Conservation (phyloP, 2,113 vertebrate genomes). For the Channa maculata region DNA sequence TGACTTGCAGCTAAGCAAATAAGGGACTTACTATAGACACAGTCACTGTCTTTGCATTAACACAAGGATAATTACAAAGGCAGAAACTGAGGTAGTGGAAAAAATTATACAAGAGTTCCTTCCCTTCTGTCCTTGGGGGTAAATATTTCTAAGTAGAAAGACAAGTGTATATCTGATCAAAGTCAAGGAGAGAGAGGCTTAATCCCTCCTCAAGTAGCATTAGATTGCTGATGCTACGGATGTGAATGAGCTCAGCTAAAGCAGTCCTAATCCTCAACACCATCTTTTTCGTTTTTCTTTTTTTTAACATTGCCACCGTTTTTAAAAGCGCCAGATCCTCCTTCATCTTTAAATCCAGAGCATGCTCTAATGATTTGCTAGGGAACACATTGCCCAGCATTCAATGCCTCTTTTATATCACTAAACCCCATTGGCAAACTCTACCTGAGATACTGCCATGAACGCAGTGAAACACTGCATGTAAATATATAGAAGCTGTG, state of each 20-base stretch:
- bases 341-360: constrained; percentile 54
- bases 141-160: constrained; percentile 76
- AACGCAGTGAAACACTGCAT: constrained; percentile 27
- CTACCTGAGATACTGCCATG: constrained; percentile 28
- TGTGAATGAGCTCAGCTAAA: constrained; percentile 80
- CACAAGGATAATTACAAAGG: constrained; percentile 64
- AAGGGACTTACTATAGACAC: constrained; percentile 46
- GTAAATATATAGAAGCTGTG: constrained; percentile 31
- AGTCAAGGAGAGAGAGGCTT: constrained; percentile 74
- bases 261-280: constrained; percentile 72
- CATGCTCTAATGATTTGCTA: constrained; percentile 65
- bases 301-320: constrained; percentile 44
- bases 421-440: constrained; percentile 44
- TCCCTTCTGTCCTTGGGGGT: constrained; percentile 61
- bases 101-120: constrained; percentile 69
- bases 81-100: constrained; percentile 61
- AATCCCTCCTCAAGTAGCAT: constrained; percentile 81
- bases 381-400: constrained; percentile 39
- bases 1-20: constrained; percentile 52
- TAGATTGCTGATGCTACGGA: constrained; percentile 76
- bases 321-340: constrained; percentile 52
- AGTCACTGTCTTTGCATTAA: constrained; percentile 58
- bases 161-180: constrained; percentile 82
- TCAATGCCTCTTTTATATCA: constrained; percentile 46
- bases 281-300: constrained; percentile 52